A percentile compares a stretch with the other conserved stretches of the same genome.
Evolutionary conservation across 2,797 vertebrate genomes (phyloP).

Genomic region (Thripadectes ignobilis): DNA sequence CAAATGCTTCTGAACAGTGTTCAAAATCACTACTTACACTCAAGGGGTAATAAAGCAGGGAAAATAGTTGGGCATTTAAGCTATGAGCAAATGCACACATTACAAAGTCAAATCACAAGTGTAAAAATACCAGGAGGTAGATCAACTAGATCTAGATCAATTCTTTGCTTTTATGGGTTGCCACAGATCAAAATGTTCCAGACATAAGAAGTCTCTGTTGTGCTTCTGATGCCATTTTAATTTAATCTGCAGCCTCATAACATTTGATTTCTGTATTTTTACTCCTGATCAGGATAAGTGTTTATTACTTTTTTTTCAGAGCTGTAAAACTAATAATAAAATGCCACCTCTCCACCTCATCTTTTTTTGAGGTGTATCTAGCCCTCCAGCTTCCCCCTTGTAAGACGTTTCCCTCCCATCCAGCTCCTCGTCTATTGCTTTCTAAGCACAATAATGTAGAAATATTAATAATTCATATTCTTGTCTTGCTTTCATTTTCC

Average conservation of each 20-base stretch:
- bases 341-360: not conserved
- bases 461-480: slow-evolving; percentile 49
- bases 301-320: not conserved
- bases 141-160: not conserved
- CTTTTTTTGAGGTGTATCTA: not conserved
- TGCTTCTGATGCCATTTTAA: not conserved
- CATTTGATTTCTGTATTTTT: not conserved
- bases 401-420: not conserved
- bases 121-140: not conserved
- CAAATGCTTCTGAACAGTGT: not conserved
- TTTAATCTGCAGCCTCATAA: not conserved
- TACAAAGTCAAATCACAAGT: not conserved
- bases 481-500: slow-evolving; percentile 39
- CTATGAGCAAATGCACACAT: not conserved
- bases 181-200: not conserved
- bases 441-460: slow-evolving; percentile 21
- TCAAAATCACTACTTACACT: not conserved
- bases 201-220: not conserved
- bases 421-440: not conserved
- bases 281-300: not conserved
- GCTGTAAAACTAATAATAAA: not conserved
- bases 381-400: not conserved
- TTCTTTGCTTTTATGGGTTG: not conserved
- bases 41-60: not conserved
- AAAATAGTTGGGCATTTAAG: not conserved